Base-by-base conservation (phyloP, 2,888 invertebrate genomes). In the Strigamia crassipes region DNA sequence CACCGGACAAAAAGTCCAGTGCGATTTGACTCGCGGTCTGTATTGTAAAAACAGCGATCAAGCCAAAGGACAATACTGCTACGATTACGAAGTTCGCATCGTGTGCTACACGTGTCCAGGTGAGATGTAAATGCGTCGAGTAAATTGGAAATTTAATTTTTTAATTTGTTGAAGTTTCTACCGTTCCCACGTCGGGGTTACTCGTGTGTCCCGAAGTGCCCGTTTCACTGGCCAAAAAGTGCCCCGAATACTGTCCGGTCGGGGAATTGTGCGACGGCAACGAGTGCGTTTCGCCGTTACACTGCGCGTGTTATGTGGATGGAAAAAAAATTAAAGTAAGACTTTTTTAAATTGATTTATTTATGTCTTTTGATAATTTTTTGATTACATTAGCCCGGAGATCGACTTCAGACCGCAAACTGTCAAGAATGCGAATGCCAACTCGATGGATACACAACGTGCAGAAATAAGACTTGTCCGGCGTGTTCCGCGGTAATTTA, bases 341-440 rank as follows among this genome's bases (percentile, higher is more conserved):
- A 18, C n/a, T n/a, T n/a, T n/a, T 56, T 73, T 73, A 12, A 73
- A n/a, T 31, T 12, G 13, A 21, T 27, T 27, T 27, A 3, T 27
- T 27, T 27, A 27, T 2, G 27, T 27, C 1, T 27, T 27, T 73
- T 31, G 4, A 12, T 31, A 0, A 73, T 27, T 27, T 13, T 23
- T 0, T 78, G 6, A 23, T 78, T 38, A 38, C 8, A 66, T 23
- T 46, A 85, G 84, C 83, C 84, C 18, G 83, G 84, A 34, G 85
- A 86, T 46, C 84, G 86, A 73, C 82, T 92, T 87, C 91, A 92
- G 84, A 92, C 92, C 66, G 90, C 91, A 12, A 91, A 92, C 84
- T 96, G 96, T 86, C 91, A 93, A 84, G 92, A 93, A 84, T 96
- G 96, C 86, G 89, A 92, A 73, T 96, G 96, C 86, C 91, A 92